Percentiles rank a stretch among this genome's conserved stretches.
Evolutionary conservation across 2,797 vertebrate genomes (phyloP).

Genomic region (Leptoclinus maculatus): DNA sequence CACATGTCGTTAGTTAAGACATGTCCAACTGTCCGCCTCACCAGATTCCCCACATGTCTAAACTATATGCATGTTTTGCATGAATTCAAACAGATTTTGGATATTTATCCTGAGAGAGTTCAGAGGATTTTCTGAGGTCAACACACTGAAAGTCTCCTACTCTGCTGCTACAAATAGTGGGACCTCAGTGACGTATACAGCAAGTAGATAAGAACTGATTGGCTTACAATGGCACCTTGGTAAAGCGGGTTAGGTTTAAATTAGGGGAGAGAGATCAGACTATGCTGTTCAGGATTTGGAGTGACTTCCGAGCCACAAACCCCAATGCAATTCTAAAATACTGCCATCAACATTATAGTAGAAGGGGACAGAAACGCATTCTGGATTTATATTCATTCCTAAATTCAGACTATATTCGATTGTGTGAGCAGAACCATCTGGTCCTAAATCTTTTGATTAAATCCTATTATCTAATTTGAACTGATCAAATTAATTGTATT

Average conservation of each 20-base stretch:
- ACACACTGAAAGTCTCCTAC: background rate
- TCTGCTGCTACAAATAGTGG: conserved; percentile 29
- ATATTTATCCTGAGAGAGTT: background rate
- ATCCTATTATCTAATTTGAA: background rate
- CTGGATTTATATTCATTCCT: background rate
- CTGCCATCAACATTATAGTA: too few relatives aligned
- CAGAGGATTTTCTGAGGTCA: background rate
- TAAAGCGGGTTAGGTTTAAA: conserved; percentile 76
- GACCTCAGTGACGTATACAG: conserved; percentile 29
- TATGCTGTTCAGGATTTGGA: conserved; percentile 38
- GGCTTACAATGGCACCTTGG: conserved; percentile 61
- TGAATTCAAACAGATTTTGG: background rate
- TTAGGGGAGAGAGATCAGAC: conserved; percentile 38
- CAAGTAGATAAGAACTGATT: conserved; percentile 65
- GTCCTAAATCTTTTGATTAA: background rate
- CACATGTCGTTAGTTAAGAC: background rate
- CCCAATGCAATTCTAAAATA: background rate
- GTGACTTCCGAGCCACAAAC: conserved; percentile 15
- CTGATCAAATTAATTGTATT: background rate
- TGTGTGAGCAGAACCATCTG: background rate
- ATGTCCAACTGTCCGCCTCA: background rate
- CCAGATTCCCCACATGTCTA: background rate
- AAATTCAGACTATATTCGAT: background rate
- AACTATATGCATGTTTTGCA: background rate
- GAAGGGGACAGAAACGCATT: background rate